A percentile compares a stretch with the other conserved stretches of the same genome.
phyloP scores from a whole-genome alignment of 2,888 invertebrate genomes.

The Dorcus hopei region DNA sequence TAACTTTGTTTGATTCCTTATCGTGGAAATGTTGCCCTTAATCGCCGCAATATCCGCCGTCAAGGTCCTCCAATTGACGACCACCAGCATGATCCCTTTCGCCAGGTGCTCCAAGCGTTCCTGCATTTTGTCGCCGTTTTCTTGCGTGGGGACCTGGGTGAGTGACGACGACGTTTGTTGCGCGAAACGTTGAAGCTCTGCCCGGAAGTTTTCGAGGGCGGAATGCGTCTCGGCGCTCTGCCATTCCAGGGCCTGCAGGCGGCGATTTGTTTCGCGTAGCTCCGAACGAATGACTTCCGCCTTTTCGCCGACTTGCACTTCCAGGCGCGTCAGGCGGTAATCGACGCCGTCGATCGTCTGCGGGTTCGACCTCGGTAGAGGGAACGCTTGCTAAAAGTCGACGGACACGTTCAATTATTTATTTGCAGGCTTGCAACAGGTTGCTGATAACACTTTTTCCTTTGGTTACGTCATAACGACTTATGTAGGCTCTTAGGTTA shows the following conservation, averaged over 20 bases:
- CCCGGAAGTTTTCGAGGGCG: constrained; percentile 45
- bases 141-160: neutral
- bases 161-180: constrained; percentile 8
- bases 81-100: constrained; percentile 32
- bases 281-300: constrained; percentile 46
- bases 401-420: no score
- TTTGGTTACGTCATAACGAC: no score
- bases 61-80: constrained; percentile 28
- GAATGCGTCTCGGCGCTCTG: constrained; percentile 43
- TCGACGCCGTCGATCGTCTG: constrained; percentile 19
- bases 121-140: constrained; percentile 20
- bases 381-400: no score
- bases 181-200: constrained; percentile 35
- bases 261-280: constrained; percentile 44
- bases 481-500: no score
- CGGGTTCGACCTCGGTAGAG: neutral
- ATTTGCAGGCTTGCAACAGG: no score
- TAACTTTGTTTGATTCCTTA: constrained; percentile 28
- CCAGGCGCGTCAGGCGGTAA: constrained; percentile 42
- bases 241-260: constrained; percentile 48
- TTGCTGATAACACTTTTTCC: no score
- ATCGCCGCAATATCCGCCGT: constrained; percentile 28
- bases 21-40: constrained; percentile 28
- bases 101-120: constrained; percentile 27
- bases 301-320: constrained; percentile 46